phyloP scores from a whole-genome alignment of 30 jellyfish, hydroid and myxozoan genomes.

The Rhopilema esculentum region DNA sequence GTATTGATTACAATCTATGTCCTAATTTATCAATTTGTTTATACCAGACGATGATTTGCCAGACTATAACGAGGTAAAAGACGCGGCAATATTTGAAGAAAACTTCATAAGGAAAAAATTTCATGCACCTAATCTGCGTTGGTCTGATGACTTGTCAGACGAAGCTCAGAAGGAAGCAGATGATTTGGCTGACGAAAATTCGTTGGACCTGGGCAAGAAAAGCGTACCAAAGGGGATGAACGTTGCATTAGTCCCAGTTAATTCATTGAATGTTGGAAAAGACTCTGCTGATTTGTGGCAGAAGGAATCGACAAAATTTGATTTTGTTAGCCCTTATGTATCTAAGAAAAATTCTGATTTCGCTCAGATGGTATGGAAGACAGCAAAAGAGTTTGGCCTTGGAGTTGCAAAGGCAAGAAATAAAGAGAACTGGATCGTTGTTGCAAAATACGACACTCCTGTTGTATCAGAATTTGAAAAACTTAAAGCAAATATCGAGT shows the following conservation, averaged over 20 bases:
- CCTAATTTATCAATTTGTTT: not conserved
- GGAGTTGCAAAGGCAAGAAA: slow-evolving; percentile 91
- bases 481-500: slow-evolving; percentile 77
- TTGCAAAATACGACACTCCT: slow-evolving; percentile 89
- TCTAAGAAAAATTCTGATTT: slow-evolving; percentile 86
- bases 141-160: slow-evolving; percentile 96
- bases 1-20: no score
- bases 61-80: slow-evolving; percentile 94
- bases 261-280: slow-evolving; percentile 86
- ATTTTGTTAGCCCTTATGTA: slow-evolving; percentile 85
- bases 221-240: slow-evolving; percentile 69
- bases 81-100: slow-evolving; percentile 90
- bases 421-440: slow-evolving; percentile 87
- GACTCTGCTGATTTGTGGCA: slow-evolving; percentile 97
- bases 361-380: slow-evolving; percentile 94
- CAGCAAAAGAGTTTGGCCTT: slow-evolving; percentile 86
- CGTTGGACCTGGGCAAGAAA: slow-evolving; percentile 50
- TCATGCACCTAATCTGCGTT: slow-evolving; percentile 77
- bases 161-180: slow-evolving; percentile 91
- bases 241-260: slow-evolving; percentile 71
- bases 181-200: slow-evolving; percentile 60
- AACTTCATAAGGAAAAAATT: slow-evolving; percentile 75
- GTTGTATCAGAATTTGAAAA: slow-evolving; percentile 79
- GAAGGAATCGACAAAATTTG: slow-evolving; percentile 79
- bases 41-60: slow-evolving; percentile 84